These are phyloP conservation scores for Tineola bisselliella DNA, from an alignment of 2,888 invertebrate species.

Conservation along the genomic window DNA sequence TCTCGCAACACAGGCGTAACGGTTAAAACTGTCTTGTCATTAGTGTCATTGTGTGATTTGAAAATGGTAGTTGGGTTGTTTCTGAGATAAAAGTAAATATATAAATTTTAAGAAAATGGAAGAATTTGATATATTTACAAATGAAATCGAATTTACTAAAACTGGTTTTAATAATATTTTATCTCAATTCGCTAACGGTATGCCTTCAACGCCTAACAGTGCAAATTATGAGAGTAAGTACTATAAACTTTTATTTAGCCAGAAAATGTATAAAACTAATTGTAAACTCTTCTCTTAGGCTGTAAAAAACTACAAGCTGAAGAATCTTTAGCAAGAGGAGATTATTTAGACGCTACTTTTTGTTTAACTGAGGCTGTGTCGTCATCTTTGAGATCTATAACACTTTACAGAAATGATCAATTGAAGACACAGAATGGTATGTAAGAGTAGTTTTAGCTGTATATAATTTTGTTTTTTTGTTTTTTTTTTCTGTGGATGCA, in stretches of 20 bases:
- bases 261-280: no score
- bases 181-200: slow-evolving; percentile 41
- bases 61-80: neutral
- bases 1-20: neutral
- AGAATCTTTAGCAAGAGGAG: slow-evolving; percentile 35
- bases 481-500: no score
- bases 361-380: slow-evolving; percentile 54
- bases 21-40: neutral
- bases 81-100: neutral
- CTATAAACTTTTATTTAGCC: neutral
- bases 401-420: slow-evolving; percentile 57
- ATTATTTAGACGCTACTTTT: slow-evolving; percentile 45
- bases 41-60: neutral
- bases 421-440: slow-evolving; percentile 32
- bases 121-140: slow-evolving; percentile 55
- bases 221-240: slow-evolving; percentile 57
- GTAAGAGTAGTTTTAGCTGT: no score
- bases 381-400: slow-evolving; percentile 45
- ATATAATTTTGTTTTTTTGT: no score
- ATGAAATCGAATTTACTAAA: slow-evolving; percentile 49
- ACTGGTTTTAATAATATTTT: slow-evolving; percentile 42
- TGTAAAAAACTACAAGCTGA: slow-evolving; percentile 49
- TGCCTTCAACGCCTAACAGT: slow-evolving; percentile 44
- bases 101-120: slow-evolving; percentile 32
- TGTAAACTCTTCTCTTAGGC: slow-evolving; percentile 28